Conservation (phyloP, 2,113 vertebrate species). For the Pygoscelis adeliae region DNA sequence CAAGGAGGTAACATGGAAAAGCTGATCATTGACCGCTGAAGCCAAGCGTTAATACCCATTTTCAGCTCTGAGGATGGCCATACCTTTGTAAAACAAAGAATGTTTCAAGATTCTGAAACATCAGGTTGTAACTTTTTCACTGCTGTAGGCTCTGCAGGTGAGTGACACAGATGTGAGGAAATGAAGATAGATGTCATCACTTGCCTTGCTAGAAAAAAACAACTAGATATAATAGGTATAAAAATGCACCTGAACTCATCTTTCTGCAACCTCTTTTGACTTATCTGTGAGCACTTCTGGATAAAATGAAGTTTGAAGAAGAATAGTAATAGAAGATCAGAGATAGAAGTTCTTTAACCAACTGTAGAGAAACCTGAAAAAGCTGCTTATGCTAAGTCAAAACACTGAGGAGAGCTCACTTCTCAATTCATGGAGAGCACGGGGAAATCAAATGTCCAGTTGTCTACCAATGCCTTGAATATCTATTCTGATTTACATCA, state of each 20-base stretch:
- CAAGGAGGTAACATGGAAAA: neutral
- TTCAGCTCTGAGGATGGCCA: neutral
- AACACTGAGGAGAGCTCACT: neutral
- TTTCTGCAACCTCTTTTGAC: neutral
- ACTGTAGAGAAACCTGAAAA: neutral
- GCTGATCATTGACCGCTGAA: neutral
- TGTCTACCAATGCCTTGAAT: neutral
- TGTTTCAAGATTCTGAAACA: neutral
- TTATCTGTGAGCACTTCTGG: neutral
- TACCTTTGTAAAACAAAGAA: neutral
- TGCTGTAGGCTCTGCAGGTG: neutral
- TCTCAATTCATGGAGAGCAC: neutral
- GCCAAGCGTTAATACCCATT: neutral
- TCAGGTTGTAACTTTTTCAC: neutral
- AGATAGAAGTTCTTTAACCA: neutral
- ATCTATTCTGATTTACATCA: neutral
- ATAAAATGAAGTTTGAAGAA: neutral
- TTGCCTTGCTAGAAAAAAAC: neutral
- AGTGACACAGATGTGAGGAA: neutral
- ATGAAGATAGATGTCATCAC: neutral
- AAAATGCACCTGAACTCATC: neutral
- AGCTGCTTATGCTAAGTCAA: neutral
- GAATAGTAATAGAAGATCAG: neutral
- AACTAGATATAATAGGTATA: neutral
- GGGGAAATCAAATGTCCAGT: neutral